A percentile compares a stretch with the other conserved stretches of the same genome.
Conservation (phyloP, 2,888 invertebrate genomes). For the Steromphala cineraria region DNA sequence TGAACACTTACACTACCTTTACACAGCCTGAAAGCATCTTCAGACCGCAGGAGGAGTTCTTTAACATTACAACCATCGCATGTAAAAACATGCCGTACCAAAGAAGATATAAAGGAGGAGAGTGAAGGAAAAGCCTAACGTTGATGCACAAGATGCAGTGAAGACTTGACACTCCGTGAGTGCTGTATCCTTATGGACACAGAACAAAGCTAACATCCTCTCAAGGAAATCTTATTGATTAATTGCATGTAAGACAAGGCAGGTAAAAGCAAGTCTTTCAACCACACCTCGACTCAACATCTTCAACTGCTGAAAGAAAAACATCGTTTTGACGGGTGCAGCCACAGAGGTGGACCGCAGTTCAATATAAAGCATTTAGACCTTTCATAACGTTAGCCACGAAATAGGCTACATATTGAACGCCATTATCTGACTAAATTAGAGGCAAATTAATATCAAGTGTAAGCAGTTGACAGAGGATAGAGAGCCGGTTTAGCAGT, state of each 20-base stretch:
- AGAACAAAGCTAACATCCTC: constrained; percentile 15
- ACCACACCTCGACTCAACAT: not conserved
- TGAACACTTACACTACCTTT: not conserved
- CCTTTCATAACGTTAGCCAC: not conserved
- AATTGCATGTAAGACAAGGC: not conserved
- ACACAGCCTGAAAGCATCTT: not conserved
- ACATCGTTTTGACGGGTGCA: constrained; percentile 7
- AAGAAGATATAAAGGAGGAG: constrained; percentile 13
- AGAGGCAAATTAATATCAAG: constrained; percentile 12
- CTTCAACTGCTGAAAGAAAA: not conserved
- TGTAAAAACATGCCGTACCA: constrained; percentile 19
- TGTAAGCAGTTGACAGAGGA: constrained; percentile 7
- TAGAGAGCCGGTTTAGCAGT: not conserved
- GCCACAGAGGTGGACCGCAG: not conserved
- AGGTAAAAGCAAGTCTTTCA: constrained; percentile 12
- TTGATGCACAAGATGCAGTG: not conserved
- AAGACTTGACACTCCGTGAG: not conserved
- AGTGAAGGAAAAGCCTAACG: constrained; percentile 15
- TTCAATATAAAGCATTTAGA: constrained; percentile 4
- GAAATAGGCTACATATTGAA: not conserved
- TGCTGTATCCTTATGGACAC: constrained; percentile 16
- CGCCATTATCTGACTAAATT: constrained; percentile 2
- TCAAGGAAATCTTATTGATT: constrained; percentile 22
- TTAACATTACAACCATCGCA: constrained; percentile 15
- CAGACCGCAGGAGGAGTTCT: constrained; percentile 13